Conservation (phyloP, 2,797 vertebrate species). For the Synanceia verrucosa region DNA sequence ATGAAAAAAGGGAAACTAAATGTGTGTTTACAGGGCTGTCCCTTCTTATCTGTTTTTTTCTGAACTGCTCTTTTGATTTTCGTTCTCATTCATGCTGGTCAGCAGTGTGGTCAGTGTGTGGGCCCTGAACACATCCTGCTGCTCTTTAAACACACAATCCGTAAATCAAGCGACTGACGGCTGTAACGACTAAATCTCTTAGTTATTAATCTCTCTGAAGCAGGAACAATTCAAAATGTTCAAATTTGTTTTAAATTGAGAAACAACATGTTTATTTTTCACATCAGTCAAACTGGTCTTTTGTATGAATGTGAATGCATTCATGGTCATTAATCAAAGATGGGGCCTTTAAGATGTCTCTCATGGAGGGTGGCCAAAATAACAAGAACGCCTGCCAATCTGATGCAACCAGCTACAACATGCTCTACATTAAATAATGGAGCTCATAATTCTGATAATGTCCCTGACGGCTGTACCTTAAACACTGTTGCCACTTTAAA, state of each 20-base stretch:
- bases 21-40: neutral
- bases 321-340: neutral
- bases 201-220: neutral
- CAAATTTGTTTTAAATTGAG: neutral
- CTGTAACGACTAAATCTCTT: fast-evolving
- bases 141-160: slow-evolving; percentile 13
- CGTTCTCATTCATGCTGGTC: slow-evolving; percentile 48
- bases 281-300: neutral
- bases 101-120: slow-evolving; percentile 38
- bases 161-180: too few relatives aligned
- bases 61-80: neutral
- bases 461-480: neutral
- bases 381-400: neutral
- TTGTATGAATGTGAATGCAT: neutral
- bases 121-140: slow-evolving; percentile 29
- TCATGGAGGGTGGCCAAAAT: neutral
- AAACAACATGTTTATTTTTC: neutral
- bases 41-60: neutral
- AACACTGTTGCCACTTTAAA: neutral
- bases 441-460: neutral
- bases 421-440: neutral
- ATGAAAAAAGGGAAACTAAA: too few relatives aligned
- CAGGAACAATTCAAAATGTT: neutral
- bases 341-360: neutral
- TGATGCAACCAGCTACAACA: too few relatives aligned